phyloP scores from a whole-genome alignment of 1,140 invertebrate species.

The Protaetia brevitarsis region DNA sequence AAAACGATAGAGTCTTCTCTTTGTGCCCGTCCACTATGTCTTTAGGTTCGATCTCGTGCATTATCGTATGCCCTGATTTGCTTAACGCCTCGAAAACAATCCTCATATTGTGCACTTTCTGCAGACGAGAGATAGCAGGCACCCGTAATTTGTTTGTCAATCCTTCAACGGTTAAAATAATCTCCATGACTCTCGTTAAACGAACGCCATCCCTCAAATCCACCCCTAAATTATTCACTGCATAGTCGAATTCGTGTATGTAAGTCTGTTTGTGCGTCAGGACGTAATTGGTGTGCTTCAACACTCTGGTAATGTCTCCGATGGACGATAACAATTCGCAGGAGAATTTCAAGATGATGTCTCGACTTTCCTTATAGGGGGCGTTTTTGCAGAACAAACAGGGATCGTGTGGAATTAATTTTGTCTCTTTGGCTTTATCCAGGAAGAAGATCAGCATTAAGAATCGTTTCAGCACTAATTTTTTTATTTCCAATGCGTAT shows the following conservation, averaged over 20 bases:
- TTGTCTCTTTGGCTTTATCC: constrained; percentile 76
- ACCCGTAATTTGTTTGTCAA: constrained; percentile 66
- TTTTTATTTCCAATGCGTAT: constrained; percentile 68
- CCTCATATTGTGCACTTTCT: constrained; percentile 86
- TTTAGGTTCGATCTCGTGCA: constrained; percentile 64
- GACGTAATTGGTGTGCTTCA: constrained; percentile 72
- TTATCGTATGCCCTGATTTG: constrained; percentile 57
- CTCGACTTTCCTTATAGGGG: constrained; percentile 74
- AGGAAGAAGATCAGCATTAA: constrained; percentile 79
- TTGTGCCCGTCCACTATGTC: constrained; percentile 84
- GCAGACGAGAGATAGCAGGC: constrained; percentile 79
- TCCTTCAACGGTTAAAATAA: constrained; percentile 70
- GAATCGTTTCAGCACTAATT: constrained; percentile 82
- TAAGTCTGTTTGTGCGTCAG: constrained; percentile 75
- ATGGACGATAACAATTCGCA: constrained; percentile 75
- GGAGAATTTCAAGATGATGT: constrained; percentile 75
- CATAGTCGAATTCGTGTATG: constrained; percentile 87
- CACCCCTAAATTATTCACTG: constrained; percentile 67
- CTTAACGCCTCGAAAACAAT: constrained; percentile 63
- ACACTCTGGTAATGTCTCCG: constrained; percentile 80
- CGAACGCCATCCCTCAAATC: constrained; percentile 78
- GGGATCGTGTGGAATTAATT: constrained; percentile 70
- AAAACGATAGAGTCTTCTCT: constrained; percentile 80
- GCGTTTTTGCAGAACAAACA: constrained; percentile 84
- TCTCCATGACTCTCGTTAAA: constrained; percentile 75